Evolutionary conservation across 2,888 invertebrate species (phyloP).

Genomic region (Carabus problematicus): DNA sequence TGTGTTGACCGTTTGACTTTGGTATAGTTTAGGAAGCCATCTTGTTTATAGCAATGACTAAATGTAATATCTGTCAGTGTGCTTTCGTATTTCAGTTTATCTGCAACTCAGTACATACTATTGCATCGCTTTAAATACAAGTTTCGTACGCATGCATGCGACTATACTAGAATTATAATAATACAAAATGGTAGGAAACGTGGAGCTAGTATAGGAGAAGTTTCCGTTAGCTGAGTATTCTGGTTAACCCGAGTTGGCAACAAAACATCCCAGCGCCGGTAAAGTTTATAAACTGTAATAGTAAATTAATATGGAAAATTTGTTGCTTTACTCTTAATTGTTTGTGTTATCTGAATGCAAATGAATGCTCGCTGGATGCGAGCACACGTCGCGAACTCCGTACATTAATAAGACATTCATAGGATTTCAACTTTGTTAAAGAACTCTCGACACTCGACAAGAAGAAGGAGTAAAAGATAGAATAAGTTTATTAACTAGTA

Average conservation of each 20-base stretch:
- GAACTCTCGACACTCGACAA: not conserved
- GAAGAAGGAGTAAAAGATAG: too few relatives aligned
- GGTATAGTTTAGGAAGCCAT: too few relatives aligned
- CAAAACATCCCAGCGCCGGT: slow-evolving; percentile 33
- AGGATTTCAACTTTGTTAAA: slow-evolving; percentile 28
- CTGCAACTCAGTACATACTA: too few relatives aligned
- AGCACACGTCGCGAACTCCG: slow-evolving; percentile 19
- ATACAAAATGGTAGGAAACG: slow-evolving; percentile 6
- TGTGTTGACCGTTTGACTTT: too few relatives aligned
- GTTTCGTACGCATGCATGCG: too few relatives aligned
- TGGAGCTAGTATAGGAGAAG: slow-evolving; percentile 19
- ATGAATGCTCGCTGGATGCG: slow-evolving; percentile 29
- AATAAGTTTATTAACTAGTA: too few relatives aligned
- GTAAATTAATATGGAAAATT: slow-evolving; percentile 43
- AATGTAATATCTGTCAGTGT: too few relatives aligned
- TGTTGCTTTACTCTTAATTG: slow-evolving; percentile 41
- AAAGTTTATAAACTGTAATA: slow-evolving; percentile 43
- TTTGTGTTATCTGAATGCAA: slow-evolving; percentile 43
- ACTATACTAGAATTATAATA: too few relatives aligned
- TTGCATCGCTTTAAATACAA: too few relatives aligned
- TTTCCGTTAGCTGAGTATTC: slow-evolving; percentile 29
- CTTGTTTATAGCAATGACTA: too few relatives aligned
- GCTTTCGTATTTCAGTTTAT: too few relatives aligned
- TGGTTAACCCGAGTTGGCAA: slow-evolving; percentile 29
- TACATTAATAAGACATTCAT: slow-evolving; percentile 39